Evolutionary conservation across 2,113 vertebrate species (phyloP), one percentile per base, ranked within the genome.

Genomic region (Echinops telfairi): DNA sequence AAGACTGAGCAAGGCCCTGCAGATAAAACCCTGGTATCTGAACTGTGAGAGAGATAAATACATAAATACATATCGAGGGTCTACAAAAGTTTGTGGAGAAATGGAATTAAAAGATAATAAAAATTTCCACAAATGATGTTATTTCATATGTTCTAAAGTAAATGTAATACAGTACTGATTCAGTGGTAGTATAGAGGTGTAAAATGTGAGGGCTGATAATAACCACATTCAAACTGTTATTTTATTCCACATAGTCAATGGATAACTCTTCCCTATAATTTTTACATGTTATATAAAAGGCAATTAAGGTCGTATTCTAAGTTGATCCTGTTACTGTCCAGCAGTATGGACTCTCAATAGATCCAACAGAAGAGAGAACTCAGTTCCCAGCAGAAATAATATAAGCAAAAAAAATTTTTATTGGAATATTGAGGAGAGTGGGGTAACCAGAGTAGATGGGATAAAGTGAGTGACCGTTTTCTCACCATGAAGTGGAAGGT

Each of bases 1-100:
- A 95, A 88, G n/a, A 90, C 14, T 84, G 31, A 77, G 20, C 12
- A 93, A 93, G 62, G 9, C 16, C 53, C 10, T 78, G 6, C 22
- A 93, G 38, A 76, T 91, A 14, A 6, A 36, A 3, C 62, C 43
- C 68, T 83, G 17, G 20, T 89, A 22, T 94, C 22, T 89, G 15
- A 83, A 31, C 16, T 66, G 3, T 86, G 19, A 17, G n/a, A 79
- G n/a, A 73, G 17, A 88, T 12, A 91, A 25, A 76, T 25, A 66
- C 25, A 88, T 12, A 91, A 25, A 76, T 25, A 66, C 25, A 66
- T 27, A 53, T 53, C 12, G 62, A 64, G 19, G 60, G 60, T 12
- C 60, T 22, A 62, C 22, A 62, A 62, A 62, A 22, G 60, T 62
- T 62, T 23, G 22, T 62, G 60, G 22, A 62, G 22, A 62, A 62